Evolutionary conservation across 2,113 vertebrate genomes (phyloP).

Genomic region (Psilopsiagon aurifrons): DNA sequence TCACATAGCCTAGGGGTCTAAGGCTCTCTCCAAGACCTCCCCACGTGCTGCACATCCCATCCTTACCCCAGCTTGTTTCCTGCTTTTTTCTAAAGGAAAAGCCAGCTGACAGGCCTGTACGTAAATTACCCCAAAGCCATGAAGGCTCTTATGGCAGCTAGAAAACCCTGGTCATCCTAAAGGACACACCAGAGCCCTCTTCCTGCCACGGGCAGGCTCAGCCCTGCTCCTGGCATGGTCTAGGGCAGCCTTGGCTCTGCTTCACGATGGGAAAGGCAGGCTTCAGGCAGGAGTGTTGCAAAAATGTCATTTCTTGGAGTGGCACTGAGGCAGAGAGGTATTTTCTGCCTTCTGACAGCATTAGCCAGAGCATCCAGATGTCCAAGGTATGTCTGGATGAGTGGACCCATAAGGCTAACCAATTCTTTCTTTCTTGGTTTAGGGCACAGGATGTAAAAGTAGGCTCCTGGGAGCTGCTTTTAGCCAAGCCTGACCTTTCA

Average conservation of each 20-base stretch:
- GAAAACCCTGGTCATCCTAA: neutral
- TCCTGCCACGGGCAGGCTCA: neutral
- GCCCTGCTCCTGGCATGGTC: accelerated
- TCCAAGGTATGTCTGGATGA: neutral
- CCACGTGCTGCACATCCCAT: neutral
- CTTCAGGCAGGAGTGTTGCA: neutral
- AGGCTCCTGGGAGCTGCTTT: neutral
- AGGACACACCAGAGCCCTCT: neutral
- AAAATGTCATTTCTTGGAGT: neutral
- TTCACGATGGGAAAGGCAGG: neutral
- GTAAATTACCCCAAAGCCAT: neutral
- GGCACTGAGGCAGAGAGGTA: neutral
- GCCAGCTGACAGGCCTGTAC: neutral
- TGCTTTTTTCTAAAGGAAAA: neutral
- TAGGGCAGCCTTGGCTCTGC: neutral
- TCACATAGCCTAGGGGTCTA: neutral
- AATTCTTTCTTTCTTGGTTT: neutral
- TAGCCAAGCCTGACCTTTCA: neutral
- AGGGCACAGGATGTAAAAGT: neutral
- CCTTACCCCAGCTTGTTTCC: neutral
- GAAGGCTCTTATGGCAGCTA: neutral
- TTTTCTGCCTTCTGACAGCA: neutral
- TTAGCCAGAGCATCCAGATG: neutral
- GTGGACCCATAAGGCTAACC: neutral
- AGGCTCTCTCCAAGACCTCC: neutral